Evolutionary conservation across 2,797 vertebrate species (phyloP).

Genomic region (Euthynnus affinis): DNA sequence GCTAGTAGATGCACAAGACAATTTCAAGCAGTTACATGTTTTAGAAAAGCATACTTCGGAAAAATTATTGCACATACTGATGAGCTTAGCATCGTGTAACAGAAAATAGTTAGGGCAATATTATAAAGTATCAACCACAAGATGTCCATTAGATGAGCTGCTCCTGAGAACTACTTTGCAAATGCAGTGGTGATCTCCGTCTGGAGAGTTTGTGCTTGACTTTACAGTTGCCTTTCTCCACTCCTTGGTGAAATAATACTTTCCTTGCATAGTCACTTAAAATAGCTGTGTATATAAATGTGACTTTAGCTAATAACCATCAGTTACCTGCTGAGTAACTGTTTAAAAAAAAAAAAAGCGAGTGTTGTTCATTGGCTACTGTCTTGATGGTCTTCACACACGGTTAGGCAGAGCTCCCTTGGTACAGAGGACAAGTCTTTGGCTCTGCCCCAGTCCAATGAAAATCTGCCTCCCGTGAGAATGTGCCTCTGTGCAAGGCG

Average conservation of each 20-base stretch:
- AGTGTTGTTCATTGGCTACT: conserved; percentile 42
- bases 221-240: conserved; percentile 27
- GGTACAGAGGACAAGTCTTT: conserved; percentile 54
- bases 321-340: conserved; percentile 61
- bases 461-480: conserved; percentile 50
- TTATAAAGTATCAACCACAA: conserved; percentile 18
- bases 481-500: conserved; percentile 37
- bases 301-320: conserved; percentile 55
- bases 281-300: conserved; percentile 49
- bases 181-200: conserved; percentile 26
- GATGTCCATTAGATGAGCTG: conserved; percentile 20
- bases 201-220: conserved; percentile 20
- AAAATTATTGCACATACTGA: conserved; percentile 64
- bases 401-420: conserved; percentile 60
- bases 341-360: background rate
- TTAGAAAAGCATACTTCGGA: conserved; percentile 38
- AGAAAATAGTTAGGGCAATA: conserved; percentile 14
- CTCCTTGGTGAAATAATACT: conserved; percentile 38
- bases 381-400: conserved; percentile 72
- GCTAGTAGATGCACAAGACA: conserved; percentile 15
- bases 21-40: conserved; percentile 25
- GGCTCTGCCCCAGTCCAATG: conserved; percentile 62
- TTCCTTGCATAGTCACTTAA: conserved; percentile 60
- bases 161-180: conserved; percentile 36
- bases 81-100: conserved; percentile 30